phyloP scores from a whole-genome alignment of 2,888 invertebrate species.

The Panopea generosa region DNA sequence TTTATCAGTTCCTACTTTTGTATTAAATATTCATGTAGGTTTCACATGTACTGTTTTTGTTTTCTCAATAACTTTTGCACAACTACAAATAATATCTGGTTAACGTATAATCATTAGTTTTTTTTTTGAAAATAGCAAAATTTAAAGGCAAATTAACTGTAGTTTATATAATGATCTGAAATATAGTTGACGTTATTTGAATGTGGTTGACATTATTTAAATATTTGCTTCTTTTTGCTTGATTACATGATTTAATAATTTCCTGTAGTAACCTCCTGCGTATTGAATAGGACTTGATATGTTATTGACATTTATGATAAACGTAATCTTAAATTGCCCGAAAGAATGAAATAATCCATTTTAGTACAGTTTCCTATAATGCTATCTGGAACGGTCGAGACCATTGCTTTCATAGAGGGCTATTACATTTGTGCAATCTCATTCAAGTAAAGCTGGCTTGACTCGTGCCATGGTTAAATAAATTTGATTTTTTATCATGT shows the following conservation, averaged over 20 bases:
- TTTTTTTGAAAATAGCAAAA: too few relatives aligned
- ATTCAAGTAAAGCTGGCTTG: not conserved
- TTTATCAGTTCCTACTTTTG: too few relatives aligned
- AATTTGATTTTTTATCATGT: conserved; percentile 15
- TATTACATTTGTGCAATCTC: not conserved
- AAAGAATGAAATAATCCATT: conserved; percentile 23
- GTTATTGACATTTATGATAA: conserved; percentile 27
- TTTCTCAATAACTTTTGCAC: too few relatives aligned
- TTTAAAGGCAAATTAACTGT: too few relatives aligned
- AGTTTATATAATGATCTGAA: too few relatives aligned
- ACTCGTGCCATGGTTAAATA: conserved; percentile 6
- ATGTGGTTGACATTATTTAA: too few relatives aligned
- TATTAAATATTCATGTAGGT: too few relatives aligned
- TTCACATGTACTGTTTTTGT: too few relatives aligned
- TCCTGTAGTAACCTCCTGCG: conserved; percentile 8
- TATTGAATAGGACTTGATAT: conserved; percentile 16
- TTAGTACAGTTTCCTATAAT: not conserved
- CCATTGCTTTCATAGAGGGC: not conserved
- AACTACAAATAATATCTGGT: too few relatives aligned
- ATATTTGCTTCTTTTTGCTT: conserved; percentile 16
- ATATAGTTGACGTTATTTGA: too few relatives aligned
- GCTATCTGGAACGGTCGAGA: conserved; percentile 8
- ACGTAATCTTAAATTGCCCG: conserved; percentile 28
- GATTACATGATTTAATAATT: conserved; percentile 27
- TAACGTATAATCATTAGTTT: too few relatives aligned